Base-by-base conservation (phyloP, 1,140 invertebrate species). In the Macrosteles quadrilineatus region DNA sequence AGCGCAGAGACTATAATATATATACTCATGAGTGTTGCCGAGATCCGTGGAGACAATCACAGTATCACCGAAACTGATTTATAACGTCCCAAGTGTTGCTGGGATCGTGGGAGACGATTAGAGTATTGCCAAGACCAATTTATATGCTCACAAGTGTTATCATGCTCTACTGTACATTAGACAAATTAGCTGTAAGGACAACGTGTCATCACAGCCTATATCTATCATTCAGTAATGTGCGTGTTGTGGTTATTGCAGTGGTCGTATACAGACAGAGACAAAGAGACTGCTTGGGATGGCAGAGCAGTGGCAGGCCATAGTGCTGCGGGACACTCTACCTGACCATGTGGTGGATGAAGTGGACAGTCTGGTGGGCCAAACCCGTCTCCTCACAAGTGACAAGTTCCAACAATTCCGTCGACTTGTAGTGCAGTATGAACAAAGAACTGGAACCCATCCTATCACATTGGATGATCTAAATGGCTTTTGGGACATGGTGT, bases 401-500 rank as follows among this genome's bases (percentile, higher is more conserved):
- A 72, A 72, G 69, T 72, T 72, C 43, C 62, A 69, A 62, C 71
- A 72, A 55, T 63, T 72, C 36, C 65, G 59, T 14, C 23, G 67
- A 14, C 12, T 72, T 1, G 23, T 72, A 12, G 68, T 69, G 29
- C 53, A 72, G 27, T 72, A 57, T 72, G 71, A 72, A 32, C 59
- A 43, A 67, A 57, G 59, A 9, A 36, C 67, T 55, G 65, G 55
- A 21, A 14, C 43, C 27, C 57, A 64, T 36, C 67, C 27, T 11
- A 47, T 69, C n/a, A 65, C 27, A 1, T 30, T 29, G 2, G 32
- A 47, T 2, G 71, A 72, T 43, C 53, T 72, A 6, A 62, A 65
- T 40, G 71, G 71, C 6, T 72, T 72, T 69, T 72, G 71, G 71
- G 71, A 72, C 29, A 72, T 72, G 71, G 3, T 72, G 0, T 68